A percentile compares a stretch with the other conserved stretches of the same genome.
Conservation (phyloP, 1,140 invertebrate species). For the Drosophila varians region DNA sequence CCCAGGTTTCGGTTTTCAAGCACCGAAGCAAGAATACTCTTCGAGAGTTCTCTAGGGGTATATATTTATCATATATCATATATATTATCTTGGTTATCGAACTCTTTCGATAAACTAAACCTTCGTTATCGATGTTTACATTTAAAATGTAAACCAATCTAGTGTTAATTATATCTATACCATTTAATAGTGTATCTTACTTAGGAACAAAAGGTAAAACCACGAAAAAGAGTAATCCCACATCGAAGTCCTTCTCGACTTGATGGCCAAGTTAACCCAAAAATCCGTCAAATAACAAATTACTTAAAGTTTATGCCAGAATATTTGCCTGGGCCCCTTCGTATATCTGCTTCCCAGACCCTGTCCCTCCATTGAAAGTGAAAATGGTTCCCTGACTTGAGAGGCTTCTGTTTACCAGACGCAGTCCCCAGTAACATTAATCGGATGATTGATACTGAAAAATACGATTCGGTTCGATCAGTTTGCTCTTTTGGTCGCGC, state of each 20-base stretch:
- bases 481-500: slow-evolving; percentile 3
- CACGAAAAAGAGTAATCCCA: too few relatives aligned
- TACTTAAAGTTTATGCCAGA: slow-evolving; percentile 69
- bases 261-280: slow-evolving; percentile 54
- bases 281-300: slow-evolving; percentile 80
- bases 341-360: not conserved
- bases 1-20: not conserved
- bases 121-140: too few relatives aligned
- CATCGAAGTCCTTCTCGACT: slow-evolving; percentile 14
- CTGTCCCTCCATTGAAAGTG: not conserved
- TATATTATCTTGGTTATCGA: too few relatives aligned
- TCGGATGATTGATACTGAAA: not conserved
- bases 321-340: not conserved
- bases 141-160: too few relatives aligned
- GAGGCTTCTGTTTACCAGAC: not conserved
- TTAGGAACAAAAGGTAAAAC: too few relatives aligned
- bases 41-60: too few relatives aligned
- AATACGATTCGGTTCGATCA: not conserved
- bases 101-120: too few relatives aligned
- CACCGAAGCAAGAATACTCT: too few relatives aligned
- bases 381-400: not conserved
- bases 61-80: too few relatives aligned
- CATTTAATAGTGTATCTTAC: too few relatives aligned
- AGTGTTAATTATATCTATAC: too few relatives aligned
- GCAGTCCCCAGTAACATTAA: not conserved